These are phyloP conservation scores for Alloplasta piceator DNA, from an alignment of 2,888 invertebrate species.

Conservation along the genomic window DNA sequence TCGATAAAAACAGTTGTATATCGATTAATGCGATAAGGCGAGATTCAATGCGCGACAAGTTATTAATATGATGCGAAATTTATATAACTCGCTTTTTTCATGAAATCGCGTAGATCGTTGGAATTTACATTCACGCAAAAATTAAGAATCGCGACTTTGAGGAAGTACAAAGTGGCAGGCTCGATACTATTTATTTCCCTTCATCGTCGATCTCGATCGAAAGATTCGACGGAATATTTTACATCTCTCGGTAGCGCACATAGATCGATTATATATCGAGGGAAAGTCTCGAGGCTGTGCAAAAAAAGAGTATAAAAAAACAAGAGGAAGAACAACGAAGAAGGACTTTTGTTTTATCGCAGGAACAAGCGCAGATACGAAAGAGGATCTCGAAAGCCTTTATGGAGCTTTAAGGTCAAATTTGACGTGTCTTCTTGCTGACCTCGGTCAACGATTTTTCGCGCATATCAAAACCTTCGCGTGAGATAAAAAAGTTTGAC, in stretches of 20 bases:
- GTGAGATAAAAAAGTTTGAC: slow-evolving; percentile 4
- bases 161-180: slow-evolving; percentile 32
- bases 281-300: slow-evolving; percentile 41
- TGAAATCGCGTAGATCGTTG: not conserved
- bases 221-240: slow-evolving; percentile 46
- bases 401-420: slow-evolving; percentile 37
- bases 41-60: not conserved
- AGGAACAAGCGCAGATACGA: slow-evolving; percentile 5
- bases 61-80: not conserved
- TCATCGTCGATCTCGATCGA: slow-evolving; percentile 15
- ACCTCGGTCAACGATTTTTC: slow-evolving; percentile 26
- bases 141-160: slow-evolving; percentile 7
- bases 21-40: not conserved
- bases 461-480: slow-evolving; percentile 15
- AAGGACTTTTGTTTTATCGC: slow-evolving; percentile 22
- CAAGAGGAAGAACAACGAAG: slow-evolving; percentile 2
- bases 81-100: not conserved
- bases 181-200: slow-evolving; percentile 13
- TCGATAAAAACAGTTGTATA: not conserved
- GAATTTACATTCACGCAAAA: not conserved
- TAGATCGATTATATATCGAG: slow-evolving; percentile 27
- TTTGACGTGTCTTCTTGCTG: slow-evolving; percentile 9
- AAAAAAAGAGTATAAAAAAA: not conserved
- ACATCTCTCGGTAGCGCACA: slow-evolving; percentile 24
- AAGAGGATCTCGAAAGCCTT: slow-evolving; percentile 13